Evolutionary conservation across 2,113 vertebrate genomes (phyloP).

Genomic region (Mionectes macconnelli): DNA sequence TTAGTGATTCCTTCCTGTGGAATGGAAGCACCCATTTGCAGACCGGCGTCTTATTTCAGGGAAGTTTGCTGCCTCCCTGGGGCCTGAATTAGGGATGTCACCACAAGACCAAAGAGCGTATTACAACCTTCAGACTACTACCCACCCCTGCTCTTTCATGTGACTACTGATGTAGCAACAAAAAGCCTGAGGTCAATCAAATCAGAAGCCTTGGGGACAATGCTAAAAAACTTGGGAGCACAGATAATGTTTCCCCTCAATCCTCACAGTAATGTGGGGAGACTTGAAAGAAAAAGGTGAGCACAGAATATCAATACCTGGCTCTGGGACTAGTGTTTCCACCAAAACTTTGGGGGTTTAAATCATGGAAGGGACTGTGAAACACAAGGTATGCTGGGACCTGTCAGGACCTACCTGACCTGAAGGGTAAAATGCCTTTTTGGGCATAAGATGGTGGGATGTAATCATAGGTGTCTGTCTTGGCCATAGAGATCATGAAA

Average conservation of each 20-base stretch:
- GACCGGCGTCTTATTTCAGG: neutral
- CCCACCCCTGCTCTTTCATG: neutral
- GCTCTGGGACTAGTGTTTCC: neutral
- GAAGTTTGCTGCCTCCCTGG: neutral
- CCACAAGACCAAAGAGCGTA: neutral
- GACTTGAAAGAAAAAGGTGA: neutral
- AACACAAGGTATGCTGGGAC: neutral
- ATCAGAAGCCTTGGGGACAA: neutral
- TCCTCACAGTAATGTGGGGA: neutral
- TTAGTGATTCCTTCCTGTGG: neutral
- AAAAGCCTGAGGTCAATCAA: neutral
- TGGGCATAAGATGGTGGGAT: fast-evolving
- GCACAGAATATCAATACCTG: neutral
- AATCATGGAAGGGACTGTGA: neutral
- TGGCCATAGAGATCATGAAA: neutral
- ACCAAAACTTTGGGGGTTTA: neutral
- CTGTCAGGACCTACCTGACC: neutral
- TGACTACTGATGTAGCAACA: neutral
- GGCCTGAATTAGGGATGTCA: neutral
- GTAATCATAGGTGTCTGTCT: neutral
- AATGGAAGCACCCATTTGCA: neutral
- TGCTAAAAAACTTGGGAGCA: neutral
- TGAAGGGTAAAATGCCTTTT: neutral
- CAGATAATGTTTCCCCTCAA: neutral
- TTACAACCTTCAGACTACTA: neutral